Percentiles rank a stretch among this genome's conserved stretches.
Evolutionary conservation across 2,888 invertebrate species (phyloP).

Genomic region (Salticus scenicus): DNA sequence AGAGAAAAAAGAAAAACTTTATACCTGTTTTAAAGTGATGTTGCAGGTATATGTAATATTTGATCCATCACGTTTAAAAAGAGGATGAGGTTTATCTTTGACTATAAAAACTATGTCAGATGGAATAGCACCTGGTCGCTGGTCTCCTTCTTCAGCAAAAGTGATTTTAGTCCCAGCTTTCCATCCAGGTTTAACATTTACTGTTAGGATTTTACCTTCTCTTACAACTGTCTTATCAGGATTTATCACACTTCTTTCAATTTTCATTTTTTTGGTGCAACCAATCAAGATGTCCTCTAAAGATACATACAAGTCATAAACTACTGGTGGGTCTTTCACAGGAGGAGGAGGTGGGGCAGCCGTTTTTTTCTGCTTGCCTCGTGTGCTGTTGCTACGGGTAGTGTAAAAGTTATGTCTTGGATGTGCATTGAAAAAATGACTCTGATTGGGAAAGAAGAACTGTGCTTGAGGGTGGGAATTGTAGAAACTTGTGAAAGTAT

Average conservation of each 20-base stretch:
- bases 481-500: too few relatives aligned
- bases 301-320: slow-evolving; percentile 92
- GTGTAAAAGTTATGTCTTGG: not conserved
- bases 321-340: slow-evolving; percentile 89
- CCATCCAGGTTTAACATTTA: slow-evolving; percentile 98
- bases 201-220: slow-evolving; percentile 90
- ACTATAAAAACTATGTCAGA: slow-evolving; percentile 98
- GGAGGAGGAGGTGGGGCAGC: too few relatives aligned
- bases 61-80: slow-evolving; percentile 93
- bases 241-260: slow-evolving; percentile 84
- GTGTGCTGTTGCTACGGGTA: not conserved
- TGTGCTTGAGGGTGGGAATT: too few relatives aligned
- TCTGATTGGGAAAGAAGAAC: too few relatives aligned
- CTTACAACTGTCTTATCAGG: slow-evolving; percentile 85
- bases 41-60: slow-evolving; percentile 92
- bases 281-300: slow-evolving; percentile 95
- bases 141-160: slow-evolving; percentile 97
- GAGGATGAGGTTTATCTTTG: slow-evolving; percentile 92
- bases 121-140: slow-evolving; percentile 92
- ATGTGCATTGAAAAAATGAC: not conserved
- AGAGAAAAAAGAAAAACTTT: not conserved
- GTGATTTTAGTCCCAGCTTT: slow-evolving; percentile 98
- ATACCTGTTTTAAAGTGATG: slow-evolving; percentile 89
- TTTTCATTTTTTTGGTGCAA: slow-evolving; percentile 98
- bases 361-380: not conserved